Base-by-base conservation (phyloP, 2,113 vertebrate genomes). In the Thalassoma bifasciatum region DNA sequence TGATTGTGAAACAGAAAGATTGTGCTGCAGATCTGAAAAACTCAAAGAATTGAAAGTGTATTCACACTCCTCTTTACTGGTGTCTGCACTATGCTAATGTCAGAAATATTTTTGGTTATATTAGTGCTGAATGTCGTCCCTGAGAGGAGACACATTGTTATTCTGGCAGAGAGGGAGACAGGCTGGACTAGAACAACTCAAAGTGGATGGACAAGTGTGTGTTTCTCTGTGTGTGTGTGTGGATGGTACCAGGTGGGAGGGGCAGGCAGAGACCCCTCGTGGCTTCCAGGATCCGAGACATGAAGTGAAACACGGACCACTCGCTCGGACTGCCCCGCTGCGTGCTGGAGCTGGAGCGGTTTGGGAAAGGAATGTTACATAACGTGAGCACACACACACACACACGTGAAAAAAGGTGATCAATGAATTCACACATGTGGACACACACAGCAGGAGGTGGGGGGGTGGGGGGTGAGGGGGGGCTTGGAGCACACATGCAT, bases 271-370 rank as follows among this genome's bases (percentile, higher is more conserved):
- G 94, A 53, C 90, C 92, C 64, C 79, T 91, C 17, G 94, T 93
- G 72, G 97, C 96, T 91, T 97, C 95, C 86, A 97, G 89, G 89
- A 98, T 96, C 42, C 93, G 95, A 83, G 94, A 94, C 97, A 99
- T 97, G 85, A 95, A 85, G 79, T 96, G 95, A 91, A 98, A 96
- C 68, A 96, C 93, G 0, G 92, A 90, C 85, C 93, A 95, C 77
- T 98, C 96, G 7, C 89, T 93, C 0, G 92, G 80, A 75, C 92
- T 93, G 64, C 93, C 95, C 74, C 23, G 91, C 75, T 93, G 87
- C 1, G 86, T 88, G 8, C 96, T 98, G 85, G 2, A 85, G 59
- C 5, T 72, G 80, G 44, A 79, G 66, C 50, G 63, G 26, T 40
- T 54, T 60, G 1, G 3, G 2, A 50, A 0, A 1, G 14, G 14